Evolutionary conservation across 2,113 vertebrate species (phyloP).

Genomic region (Astatoreochromis straeleni): DNA sequence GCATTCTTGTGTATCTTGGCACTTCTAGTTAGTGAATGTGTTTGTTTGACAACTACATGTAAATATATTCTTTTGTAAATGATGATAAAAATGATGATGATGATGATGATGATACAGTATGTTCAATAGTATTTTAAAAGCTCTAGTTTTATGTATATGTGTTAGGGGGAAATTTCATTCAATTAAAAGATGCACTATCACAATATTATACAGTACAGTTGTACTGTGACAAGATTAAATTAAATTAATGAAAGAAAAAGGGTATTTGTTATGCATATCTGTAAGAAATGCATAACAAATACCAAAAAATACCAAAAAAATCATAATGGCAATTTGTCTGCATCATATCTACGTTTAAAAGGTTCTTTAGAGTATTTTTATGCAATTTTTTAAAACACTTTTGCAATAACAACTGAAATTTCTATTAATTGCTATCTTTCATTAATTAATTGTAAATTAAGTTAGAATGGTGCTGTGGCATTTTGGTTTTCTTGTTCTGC

Average conservation of each 20-base stretch:
- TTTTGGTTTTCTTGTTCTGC: neutral
- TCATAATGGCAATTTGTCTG: neutral
- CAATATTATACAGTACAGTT: neutral
- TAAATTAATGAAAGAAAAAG: neutral
- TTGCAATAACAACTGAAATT: neutral
- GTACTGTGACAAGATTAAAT: neutral
- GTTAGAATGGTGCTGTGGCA: neutral
- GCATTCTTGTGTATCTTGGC: neutral
- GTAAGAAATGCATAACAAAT: too few species aligned
- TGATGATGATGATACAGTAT: neutral
- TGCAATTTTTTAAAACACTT: neutral
- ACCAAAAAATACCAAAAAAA: too few species aligned
- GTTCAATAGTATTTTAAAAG: neutral
- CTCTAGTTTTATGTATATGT: neutral
- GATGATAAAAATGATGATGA: neutral
- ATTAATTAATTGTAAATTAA: neutral
- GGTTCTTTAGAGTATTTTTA: neutral
- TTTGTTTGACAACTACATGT: neutral
- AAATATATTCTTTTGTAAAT: neutral
- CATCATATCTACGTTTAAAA: neutral
- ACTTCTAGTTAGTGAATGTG: neutral
- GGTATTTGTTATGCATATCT: neutral
- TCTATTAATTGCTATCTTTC: neutral
- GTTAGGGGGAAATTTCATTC: neutral
- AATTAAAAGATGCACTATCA: neutral